Evolutionary conservation across 2,797 vertebrate genomes (phyloP).

Genomic region (Hippocampus kuda): DNA sequence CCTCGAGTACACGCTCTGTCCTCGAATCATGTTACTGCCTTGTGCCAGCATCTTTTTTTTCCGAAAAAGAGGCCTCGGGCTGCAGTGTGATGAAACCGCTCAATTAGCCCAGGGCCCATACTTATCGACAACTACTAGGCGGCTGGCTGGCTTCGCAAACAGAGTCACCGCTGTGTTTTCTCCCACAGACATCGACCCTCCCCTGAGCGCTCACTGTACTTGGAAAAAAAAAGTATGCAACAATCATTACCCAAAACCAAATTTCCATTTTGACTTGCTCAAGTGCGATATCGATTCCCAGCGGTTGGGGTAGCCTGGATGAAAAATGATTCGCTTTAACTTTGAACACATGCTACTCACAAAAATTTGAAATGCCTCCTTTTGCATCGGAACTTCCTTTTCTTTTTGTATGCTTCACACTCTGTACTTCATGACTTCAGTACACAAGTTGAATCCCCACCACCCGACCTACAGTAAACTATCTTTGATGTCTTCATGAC

Average conservation of each 20-base stretch:
- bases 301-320: neutral
- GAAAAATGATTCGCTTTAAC: no score
- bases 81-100: constrained; percentile 36
- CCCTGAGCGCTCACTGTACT: constrained; percentile 25
- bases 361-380: no score
- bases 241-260: neutral
- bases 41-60: constrained; percentile 14
- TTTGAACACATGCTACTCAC: no score
- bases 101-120: constrained; percentile 31
- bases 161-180: constrained; percentile 34
- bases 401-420: no score
- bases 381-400: no score
- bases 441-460: no score
- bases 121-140: constrained; percentile 32
- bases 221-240: constrained; percentile 1
- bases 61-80: constrained; percentile 21
- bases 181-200: constrained; percentile 17
- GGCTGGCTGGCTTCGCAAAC: constrained; percentile 22
- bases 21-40: constrained; percentile 9
- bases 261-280: neutral
- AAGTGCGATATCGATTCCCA: neutral
- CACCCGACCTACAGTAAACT: no score
- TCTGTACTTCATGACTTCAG: no score
- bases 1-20: neutral
- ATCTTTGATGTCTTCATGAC: neutral